phyloP scores from a whole-genome alignment of 2,797 vertebrate genomes.

The Coregonus suidteri region DNA sequence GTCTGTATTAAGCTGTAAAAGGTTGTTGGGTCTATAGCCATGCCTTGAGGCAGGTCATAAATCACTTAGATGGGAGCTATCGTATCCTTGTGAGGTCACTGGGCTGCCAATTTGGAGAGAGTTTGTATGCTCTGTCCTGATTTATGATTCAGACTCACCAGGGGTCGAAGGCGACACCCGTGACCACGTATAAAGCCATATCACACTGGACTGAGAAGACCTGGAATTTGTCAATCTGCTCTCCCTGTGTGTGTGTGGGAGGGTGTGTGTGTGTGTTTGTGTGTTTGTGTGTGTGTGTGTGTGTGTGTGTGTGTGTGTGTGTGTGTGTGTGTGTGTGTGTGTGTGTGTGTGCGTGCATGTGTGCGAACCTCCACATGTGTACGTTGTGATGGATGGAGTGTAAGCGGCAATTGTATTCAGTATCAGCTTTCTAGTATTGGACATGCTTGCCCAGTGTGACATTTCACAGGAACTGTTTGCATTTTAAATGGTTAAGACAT shows the following conservation, averaged over 20 bases:
- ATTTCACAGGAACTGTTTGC: constrained; percentile 46
- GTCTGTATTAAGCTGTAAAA: constrained; percentile 21
- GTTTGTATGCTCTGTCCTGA: constrained; percentile 19
- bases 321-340: constrained; percentile 37
- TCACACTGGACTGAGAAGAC: constrained; percentile 36
- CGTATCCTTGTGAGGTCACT: constrained; percentile 25
- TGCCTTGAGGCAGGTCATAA: constrained; percentile 5
- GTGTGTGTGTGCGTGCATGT: constrained; percentile 1
- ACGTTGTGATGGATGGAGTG: constrained; percentile 46
- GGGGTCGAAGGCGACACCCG: constrained; percentile 39
- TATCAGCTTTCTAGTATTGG: constrained; percentile 32
- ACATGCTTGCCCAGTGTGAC: constrained; percentile 34
- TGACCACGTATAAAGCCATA: constrained; percentile 44
- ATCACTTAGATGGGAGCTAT: constrained; percentile 21
- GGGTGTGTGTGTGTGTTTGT: background rate
- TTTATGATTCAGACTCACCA: constrained; percentile 22
- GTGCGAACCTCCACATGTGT: constrained; percentile 1
- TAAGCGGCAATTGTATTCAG: constrained; percentile 30
- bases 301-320: constrained; percentile 1
- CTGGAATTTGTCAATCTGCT: constrained; percentile 50
- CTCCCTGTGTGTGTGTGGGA: constrained; percentile 8
- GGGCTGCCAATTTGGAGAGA: constrained; percentile 15
- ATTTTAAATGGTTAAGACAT: constrained; percentile 29
- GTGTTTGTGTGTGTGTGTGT: too few relatives aligned
- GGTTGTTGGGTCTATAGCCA: constrained; percentile 17